Evolutionary conservation across 1,140 invertebrate genomes (phyloP), one percentile per base, ranked within the genome.

Genomic region (Ericerus pela): DNA sequence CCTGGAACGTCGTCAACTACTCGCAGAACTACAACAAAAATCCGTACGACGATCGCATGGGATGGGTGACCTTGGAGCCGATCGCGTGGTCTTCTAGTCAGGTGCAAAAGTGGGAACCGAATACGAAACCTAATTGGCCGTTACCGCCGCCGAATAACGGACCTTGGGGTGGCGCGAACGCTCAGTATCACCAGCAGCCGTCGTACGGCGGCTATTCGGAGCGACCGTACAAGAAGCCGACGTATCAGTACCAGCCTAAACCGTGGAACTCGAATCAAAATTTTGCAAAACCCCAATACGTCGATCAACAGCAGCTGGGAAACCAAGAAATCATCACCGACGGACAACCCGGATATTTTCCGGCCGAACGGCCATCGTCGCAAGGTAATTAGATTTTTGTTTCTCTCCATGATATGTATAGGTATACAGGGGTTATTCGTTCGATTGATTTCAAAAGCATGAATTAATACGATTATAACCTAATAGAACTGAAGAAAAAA

Each of bases 81-180:
- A 75, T 86, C 5, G 81, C 82, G 1, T 86, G 82, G 82, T 82
- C 81, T 0, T 77, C 80, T 14, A 84, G 81, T 58, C 84, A 84
- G 70, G 79, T 86, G 51, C 82, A 81, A 6, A 86, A 84, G 65
- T 86, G 82, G 83, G 79, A 84, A 54, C 64, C 64, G 1, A 66
- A 66, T 47, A 52, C 59, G 74, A 74, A 38, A 63, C 70, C 1
- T 67, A 72, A 53, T 60, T 66, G 36, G 68, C 72, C 20, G 68
- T 56, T 57, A 16, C 56, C 56, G 26, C 51, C 59, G 6, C 55
- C 59, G n/a, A 57, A 57, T n/a, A 57, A 57, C 30, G 30, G 43
- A 0, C 54, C 54, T 11, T 43, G 38, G 8, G 22, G 58, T n/a
- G 29, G 33, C 20, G 30, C 43, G 18, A 43, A 55, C 16, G 43